These are phyloP conservation scores for Copidosoma aretas DNA, from an alignment of 2,888 invertebrate genomes.

Conservation along the genomic window DNA sequence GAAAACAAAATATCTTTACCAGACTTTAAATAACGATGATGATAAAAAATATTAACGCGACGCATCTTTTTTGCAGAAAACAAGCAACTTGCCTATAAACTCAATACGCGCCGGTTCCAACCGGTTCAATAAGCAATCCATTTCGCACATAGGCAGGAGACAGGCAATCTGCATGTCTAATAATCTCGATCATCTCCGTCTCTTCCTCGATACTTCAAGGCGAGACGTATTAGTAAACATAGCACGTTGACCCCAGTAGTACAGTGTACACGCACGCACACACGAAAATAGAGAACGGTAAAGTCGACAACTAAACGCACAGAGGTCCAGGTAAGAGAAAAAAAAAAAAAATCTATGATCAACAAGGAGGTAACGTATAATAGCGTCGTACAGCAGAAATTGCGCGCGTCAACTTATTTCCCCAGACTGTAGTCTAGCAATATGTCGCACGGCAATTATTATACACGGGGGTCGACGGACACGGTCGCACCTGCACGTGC, in stretches of 20 bases:
- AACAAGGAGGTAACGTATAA: background rate
- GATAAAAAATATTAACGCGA: too few relatives aligned
- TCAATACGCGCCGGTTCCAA: background rate
- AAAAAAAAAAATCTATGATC: too few relatives aligned
- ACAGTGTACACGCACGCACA: background rate
- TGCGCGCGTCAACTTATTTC: background rate
- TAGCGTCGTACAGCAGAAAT: conserved; percentile 14
- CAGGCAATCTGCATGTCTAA: conserved; percentile 53
- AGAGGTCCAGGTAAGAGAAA: too few relatives aligned
- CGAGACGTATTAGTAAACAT: too few relatives aligned
- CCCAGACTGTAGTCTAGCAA: conserved; percentile 9
- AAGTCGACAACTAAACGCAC: too few relatives aligned
- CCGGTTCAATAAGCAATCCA: conserved; percentile 35
- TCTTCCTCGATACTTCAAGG: background rate
- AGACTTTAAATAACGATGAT: too few relatives aligned
- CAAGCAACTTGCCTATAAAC: background rate
- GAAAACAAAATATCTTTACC: too few relatives aligned
- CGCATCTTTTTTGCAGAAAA: too few relatives aligned
- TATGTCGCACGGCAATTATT: conserved; percentile 16
- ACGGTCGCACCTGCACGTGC: conserved; percentile 8
- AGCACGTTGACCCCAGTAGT: too few relatives aligned
- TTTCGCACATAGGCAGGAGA: conserved; percentile 47
- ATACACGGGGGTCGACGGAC: background rate
- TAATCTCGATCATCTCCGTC: conserved; percentile 44
- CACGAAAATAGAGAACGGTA: background rate